A percentile compares a stretch with the other conserved stretches of the same genome.
Conservation (phyloP, 2,888 invertebrate species). For the Podotricha telesiphe region DNA sequence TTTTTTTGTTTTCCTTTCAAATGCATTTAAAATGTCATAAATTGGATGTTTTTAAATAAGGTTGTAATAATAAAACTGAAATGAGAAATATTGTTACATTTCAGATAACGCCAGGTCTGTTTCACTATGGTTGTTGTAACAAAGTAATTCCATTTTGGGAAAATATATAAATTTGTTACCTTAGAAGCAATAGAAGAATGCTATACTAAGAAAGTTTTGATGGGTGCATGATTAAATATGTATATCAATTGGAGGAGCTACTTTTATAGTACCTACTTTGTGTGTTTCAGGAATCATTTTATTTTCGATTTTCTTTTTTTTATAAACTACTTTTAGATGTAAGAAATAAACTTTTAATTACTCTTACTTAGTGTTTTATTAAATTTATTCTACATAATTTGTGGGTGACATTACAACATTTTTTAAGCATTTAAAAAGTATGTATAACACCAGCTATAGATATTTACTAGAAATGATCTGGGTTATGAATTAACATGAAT, state of each 20-base stretch:
- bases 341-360: constrained; percentile 2
- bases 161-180: constrained; percentile 39
- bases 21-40: too few relatives aligned
- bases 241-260: too few relatives aligned
- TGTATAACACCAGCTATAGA: background rate
- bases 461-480: background rate
- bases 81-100: constrained; percentile 40
- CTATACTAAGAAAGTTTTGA: background rate
- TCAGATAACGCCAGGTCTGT: constrained; percentile 60
- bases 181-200: constrained; percentile 8
- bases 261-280: background rate
- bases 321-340: background rate
- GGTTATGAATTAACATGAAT: too few relatives aligned
- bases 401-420: background rate
- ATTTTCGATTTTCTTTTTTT: background rate
- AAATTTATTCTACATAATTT: background rate
- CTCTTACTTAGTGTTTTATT: background rate
- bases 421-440: background rate
- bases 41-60: too few relatives aligned
- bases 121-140: constrained; percentile 67
- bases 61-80: too few relatives aligned
- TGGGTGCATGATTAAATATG: too few relatives aligned
- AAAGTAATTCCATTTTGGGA: constrained; percentile 55
- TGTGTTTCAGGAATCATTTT: background rate
- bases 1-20: too few relatives aligned